These are phyloP conservation scores for Pseudochaenichthys georgianus DNA, from an alignment of 2,797 vertebrate genomes.

Conservation along the genomic window DNA sequence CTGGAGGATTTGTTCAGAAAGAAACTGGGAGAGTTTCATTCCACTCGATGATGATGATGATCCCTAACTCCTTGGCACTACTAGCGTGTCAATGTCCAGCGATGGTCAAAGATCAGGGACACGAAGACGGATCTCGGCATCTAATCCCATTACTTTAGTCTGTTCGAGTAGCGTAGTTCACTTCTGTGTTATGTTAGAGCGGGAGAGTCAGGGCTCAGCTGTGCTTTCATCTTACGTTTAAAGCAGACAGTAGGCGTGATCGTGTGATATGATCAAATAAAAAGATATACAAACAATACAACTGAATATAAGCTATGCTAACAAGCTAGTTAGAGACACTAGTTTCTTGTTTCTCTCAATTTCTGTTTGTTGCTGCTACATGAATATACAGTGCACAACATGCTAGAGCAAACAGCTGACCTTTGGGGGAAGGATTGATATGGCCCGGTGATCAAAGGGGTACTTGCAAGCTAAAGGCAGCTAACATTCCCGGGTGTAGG, in stretches of 20 bases:
- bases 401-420: neutral
- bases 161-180: constrained; percentile 11
- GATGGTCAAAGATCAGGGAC: constrained; percentile 53
- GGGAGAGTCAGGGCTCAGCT: neutral
- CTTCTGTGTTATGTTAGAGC: constrained; percentile 3
- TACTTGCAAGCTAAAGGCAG: neutral
- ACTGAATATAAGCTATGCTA: neutral
- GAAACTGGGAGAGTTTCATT: constrained; percentile 6
- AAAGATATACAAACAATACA: neutral
- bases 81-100: constrained; percentile 4
- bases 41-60: neutral
- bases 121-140: constrained; percentile 47
- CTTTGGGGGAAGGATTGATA: no score
- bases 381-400: neutral
- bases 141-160: constrained; percentile 69
- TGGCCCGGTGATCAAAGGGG: neutral
- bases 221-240: neutral
- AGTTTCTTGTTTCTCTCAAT: neutral
- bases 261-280: neutral
- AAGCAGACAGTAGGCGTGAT: neutral
- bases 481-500: no score
- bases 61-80: constrained; percentile 15
- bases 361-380: neutral
- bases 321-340: neutral
- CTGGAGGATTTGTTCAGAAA: constrained; percentile 26